These are phyloP conservation scores for Miniopterus natalensis DNA, from an alignment of 2,113 vertebrate species.

Conservation along the genomic window DNA sequence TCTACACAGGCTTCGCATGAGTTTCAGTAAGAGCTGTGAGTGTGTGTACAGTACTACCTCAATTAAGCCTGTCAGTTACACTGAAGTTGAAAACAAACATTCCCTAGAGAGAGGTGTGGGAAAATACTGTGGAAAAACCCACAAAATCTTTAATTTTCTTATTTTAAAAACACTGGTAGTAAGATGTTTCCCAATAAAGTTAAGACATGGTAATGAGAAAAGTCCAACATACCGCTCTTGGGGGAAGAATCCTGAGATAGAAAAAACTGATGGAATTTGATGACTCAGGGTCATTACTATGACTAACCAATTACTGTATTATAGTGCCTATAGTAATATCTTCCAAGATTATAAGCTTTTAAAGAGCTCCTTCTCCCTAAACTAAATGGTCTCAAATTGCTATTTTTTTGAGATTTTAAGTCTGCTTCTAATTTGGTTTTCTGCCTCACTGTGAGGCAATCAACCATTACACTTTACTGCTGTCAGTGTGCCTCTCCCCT, in stretches of 20 bases:
- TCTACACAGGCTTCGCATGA: not conserved
- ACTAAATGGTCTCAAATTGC: not conserved
- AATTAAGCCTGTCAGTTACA: not conserved
- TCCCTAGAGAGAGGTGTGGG: not conserved
- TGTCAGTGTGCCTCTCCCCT: conserved; percentile 36
- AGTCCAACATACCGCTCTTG: not conserved
- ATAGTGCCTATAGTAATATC: not conserved
- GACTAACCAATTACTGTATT: not conserved
- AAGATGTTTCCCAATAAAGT: conserved; percentile 8
- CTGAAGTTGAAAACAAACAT: not conserved
- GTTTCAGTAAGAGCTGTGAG: conserved; percentile 8
- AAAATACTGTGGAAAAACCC: not conserved
- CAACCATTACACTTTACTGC: not conserved
- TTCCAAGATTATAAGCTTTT: not conserved
- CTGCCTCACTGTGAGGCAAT: conserved; percentile 5
- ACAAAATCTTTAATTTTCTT: conserved; percentile 9
- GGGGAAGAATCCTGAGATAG: not conserved
- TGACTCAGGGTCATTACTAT: not conserved
- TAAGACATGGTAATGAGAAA: conserved; percentile 11
- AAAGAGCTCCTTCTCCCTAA: conserved; percentile 1
- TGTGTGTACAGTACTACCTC: not conserved
- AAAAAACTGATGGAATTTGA: not conserved
- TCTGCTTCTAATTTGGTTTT: conserved; percentile 9
- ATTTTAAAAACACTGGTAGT: conserved; percentile 33
- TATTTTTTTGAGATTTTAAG: conserved; percentile 23